Conservation (phyloP, 2,888 invertebrate genomes). For the Drosophila prolongata region DNA sequence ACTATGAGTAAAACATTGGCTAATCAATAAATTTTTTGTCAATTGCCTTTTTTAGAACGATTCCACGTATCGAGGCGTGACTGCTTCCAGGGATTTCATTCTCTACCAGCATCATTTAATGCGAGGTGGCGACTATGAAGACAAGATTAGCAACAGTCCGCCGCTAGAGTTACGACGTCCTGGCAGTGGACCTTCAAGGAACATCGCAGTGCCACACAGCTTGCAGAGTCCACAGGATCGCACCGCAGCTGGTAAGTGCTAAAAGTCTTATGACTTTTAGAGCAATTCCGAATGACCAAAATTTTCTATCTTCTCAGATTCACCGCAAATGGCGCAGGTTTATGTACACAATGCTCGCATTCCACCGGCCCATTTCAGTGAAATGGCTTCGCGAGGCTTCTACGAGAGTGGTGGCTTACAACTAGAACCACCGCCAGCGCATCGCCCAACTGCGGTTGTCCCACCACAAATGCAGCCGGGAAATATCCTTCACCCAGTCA, state of each 20-base stretch:
- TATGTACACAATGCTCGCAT: slow-evolving; percentile 86
- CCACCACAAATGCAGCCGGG: slow-evolving; percentile 76
- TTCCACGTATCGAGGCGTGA: slow-evolving; percentile 83
- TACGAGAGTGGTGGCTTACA: slow-evolving; percentile 85
- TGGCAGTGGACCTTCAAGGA: slow-evolving; percentile 86
- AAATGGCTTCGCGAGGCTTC: slow-evolving; percentile 84
- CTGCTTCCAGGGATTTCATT: slow-evolving; percentile 79
- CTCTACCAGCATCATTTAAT: slow-evolving; percentile 85
- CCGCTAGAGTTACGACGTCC: slow-evolving; percentile 89
- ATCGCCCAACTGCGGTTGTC: slow-evolving; percentile 81
- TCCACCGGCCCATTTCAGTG: slow-evolving; percentile 84
- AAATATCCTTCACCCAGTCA: slow-evolving; percentile 72
- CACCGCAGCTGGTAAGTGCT: slow-evolving; percentile 85
- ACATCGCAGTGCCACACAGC: slow-evolving; percentile 88
- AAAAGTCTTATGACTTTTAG: too few relatives aligned
- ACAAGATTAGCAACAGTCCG: slow-evolving; percentile 87
- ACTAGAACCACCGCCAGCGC: slow-evolving; percentile 87
- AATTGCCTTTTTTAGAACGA: slow-evolving; percentile 85
- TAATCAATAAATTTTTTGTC: slow-evolving; percentile 1
- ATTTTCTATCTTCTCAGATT: slow-evolving; percentile 83
- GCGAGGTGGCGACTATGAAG: slow-evolving; percentile 82
- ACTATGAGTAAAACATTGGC: neutral
- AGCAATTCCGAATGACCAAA: neutral
- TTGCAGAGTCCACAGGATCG: slow-evolving; percentile 90
- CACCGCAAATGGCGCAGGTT: slow-evolving; percentile 89